phyloP scores from a whole-genome alignment of 2,113 vertebrate species.

The Pogona vitticeps region DNA sequence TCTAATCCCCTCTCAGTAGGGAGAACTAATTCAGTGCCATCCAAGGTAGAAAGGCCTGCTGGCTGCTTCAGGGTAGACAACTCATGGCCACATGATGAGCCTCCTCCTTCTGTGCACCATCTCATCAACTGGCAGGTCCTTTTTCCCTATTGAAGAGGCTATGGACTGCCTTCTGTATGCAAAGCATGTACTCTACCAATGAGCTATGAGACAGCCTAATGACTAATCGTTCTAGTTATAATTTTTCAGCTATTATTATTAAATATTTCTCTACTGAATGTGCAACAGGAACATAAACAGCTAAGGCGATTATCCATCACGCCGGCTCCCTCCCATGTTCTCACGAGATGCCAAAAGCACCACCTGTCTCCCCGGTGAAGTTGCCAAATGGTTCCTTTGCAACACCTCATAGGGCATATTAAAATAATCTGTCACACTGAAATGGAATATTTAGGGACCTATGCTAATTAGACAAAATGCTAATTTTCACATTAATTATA shows the following conservation, averaged over 20 bases:
- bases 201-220: not conserved
- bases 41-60: not conserved
- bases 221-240: slow-evolving; percentile 52
- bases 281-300: slow-evolving; percentile 50
- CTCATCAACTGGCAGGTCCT: not conserved
- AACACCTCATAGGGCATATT: not conserved
- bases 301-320: slow-evolving; percentile 37
- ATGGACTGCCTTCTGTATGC: not conserved
- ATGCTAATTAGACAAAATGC: slow-evolving; percentile 22
- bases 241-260: slow-evolving; percentile 53
- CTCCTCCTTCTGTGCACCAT: not conserved
- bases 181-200: not conserved
- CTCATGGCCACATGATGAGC: not conserved
- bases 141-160: not conserved
- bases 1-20: not conserved
- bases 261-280: slow-evolving; percentile 63
- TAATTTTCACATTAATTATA: slow-evolving; percentile 2
- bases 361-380: slow-evolving; percentile 32
- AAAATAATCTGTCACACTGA: not conserved
- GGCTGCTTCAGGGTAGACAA: not conserved
- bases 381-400: slow-evolving; percentile 11
- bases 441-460: not conserved
- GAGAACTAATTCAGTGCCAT: not conserved
- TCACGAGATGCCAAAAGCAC: not conserved
- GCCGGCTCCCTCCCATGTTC: slow-evolving; percentile 34